These are phyloP conservation scores for Synodontis membranacea DNA, from an alignment of 2,113 vertebrate genomes.

Conservation along the genomic window DNA sequence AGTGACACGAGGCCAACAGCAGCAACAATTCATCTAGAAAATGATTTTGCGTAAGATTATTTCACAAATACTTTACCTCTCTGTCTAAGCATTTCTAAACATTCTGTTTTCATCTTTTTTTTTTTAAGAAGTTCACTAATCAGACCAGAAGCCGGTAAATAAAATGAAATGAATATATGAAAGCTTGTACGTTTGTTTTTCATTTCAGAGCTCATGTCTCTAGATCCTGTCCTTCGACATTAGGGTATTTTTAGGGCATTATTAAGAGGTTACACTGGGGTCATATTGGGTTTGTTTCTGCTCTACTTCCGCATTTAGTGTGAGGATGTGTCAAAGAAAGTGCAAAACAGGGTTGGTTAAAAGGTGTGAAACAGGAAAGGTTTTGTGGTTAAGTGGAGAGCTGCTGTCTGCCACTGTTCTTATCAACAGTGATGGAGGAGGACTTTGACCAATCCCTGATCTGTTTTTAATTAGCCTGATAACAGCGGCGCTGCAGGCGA, in stretches of 20 bases:
- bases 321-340: neutral
- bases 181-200: neutral
- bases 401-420: neutral
- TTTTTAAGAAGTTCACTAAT: neutral
- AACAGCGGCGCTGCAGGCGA: neutral
- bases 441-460: slow-evolving; percentile 11
- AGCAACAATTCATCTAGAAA: neutral
- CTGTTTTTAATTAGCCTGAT: slow-evolving; percentile 28
- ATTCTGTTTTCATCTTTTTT: neutral
- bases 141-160: neutral
- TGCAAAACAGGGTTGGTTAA: neutral
- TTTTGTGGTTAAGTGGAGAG: neutral
- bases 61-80: too few species aligned
- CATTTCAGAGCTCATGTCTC: neutral
- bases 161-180: neutral
- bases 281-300: neutral
- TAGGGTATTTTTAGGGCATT: too few species aligned
- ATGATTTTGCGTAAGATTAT: too few species aligned
- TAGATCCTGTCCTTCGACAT: too few species aligned
- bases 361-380: neutral
- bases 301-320: neutral
- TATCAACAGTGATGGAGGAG: neutral
- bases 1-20: neutral
- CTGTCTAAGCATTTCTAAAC: neutral
- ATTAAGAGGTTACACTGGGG: neutral